Evolutionary conservation across 2,888 invertebrate genomes (phyloP).

Genomic region (Synanthedon myopaeformis): DNA sequence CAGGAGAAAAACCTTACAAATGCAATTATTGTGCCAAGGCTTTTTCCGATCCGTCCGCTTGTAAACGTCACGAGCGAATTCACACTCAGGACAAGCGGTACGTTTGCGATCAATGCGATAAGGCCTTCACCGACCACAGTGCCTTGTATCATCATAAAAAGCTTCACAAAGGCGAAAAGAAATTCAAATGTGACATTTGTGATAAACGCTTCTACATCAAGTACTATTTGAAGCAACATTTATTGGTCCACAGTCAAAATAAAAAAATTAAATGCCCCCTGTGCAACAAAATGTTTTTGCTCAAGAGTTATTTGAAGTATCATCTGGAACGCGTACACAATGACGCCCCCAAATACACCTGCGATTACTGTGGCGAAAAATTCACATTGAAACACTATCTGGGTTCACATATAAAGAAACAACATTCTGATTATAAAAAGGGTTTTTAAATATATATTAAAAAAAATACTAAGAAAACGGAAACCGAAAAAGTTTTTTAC

Average conservation of each 20-base stretch:
- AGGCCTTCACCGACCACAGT: conserved; percentile 18
- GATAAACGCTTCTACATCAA: conserved; percentile 9
- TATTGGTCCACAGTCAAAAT: conserved; percentile 2
- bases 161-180: conserved; percentile 12
- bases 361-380: not conserved
- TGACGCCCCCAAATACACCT: no score
- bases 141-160: conserved; percentile 12
- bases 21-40: conserved; percentile 19
- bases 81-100: conserved; percentile 23
- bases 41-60: conserved; percentile 21
- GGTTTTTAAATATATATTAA: no score
- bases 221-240: not conserved
- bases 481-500: no score
- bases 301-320: conserved; percentile 1
- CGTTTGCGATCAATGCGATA: conserved; percentile 17
- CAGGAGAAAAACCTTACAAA: conserved; percentile 14
- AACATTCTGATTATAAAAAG: conserved; percentile 4
- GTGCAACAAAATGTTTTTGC: conserved; percentile 12
- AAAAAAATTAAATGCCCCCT: conserved; percentile 10
- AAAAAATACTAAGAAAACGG: no score
- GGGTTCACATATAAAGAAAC: not conserved
- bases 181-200: conserved; percentile 15
- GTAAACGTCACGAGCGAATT: conserved; percentile 16
- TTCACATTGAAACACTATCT: conserved; percentile 1
- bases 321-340: no score